Percentiles rank a stretch among this genome's conserved stretches.
Conservation (phyloP, 2,113 vertebrate species). For the Danionella cerebrum region DNA sequence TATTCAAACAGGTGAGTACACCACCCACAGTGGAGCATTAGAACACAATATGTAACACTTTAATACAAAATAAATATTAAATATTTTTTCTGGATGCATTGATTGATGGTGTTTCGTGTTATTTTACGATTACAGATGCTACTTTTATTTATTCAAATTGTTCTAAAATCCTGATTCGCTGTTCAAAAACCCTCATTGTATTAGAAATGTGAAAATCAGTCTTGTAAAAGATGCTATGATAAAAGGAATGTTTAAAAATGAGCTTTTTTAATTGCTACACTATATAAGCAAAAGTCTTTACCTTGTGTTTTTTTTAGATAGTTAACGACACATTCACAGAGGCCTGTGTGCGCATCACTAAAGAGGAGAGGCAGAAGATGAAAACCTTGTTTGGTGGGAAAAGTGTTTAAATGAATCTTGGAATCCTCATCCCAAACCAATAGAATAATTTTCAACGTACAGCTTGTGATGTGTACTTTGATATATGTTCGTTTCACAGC, state of each 20-base stretch:
- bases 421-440: neutral
- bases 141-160: no score
- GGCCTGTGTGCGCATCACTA: conserved; percentile 83
- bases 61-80: no score
- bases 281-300: no score
- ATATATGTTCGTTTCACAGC: conserved; percentile 53
- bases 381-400: conserved; percentile 83
- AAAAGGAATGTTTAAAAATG: neutral
- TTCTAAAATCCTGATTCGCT: neutral
- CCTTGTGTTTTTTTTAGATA: conserved; percentile 63
- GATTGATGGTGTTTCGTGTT: no score
- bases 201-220: neutral
- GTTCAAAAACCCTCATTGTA: neutral
- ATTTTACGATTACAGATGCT: no score
- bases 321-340: conserved; percentile 82
- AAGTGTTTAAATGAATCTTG: no score
- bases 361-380: conserved; percentile 83
- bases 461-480: neutral
- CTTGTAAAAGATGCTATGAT: neutral
- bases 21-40: neutral
- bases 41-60: no score
- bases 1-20: conserved; percentile 86
- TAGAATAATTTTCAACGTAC: neutral
- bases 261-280: no score
- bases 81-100: no score